Conservation (phyloP, 2,888 invertebrate species). For the Tolmerus cingulatus region DNA sequence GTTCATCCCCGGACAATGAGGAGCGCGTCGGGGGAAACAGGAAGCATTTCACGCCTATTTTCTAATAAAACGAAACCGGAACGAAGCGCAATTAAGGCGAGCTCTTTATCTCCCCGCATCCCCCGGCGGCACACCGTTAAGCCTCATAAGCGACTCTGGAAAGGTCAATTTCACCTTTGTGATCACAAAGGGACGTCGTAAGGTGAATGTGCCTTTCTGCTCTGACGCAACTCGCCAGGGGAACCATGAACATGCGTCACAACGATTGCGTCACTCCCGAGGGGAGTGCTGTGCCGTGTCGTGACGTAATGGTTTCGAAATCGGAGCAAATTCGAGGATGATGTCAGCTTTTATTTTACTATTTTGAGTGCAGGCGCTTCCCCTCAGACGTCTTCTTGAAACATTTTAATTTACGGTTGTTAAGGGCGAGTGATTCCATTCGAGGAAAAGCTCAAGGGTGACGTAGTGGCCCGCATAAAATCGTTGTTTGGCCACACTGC, state of each 20-base stretch:
- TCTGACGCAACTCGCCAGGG: not conserved
- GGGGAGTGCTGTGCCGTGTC: not conserved
- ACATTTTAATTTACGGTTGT: not conserved
- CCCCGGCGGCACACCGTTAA: not conserved
- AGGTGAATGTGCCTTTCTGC: not conserved
- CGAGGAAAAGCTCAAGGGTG: not conserved
- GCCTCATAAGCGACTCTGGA: not conserved
- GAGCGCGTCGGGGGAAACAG: not conserved
- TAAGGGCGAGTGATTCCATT: not conserved
- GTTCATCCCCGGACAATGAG: not conserved
- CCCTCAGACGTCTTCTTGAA: not conserved
- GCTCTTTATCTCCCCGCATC: not conserved
- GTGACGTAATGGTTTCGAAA: not conserved
- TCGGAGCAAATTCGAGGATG: not conserved
- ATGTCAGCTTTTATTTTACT: not conserved
- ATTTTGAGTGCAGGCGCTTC: not conserved
- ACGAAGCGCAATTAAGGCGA: not conserved
- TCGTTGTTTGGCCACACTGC: not conserved
- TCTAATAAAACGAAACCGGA: not conserved
- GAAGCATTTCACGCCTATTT: not conserved
- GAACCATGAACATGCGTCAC: not conserved
- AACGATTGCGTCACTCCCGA: not conserved
- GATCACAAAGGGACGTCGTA: not conserved
- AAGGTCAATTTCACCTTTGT: constrained; percentile 17
- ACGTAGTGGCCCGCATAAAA: not conserved